Conservation (phyloP, 1,140 invertebrate species). For the Pomacea maculata region DNA sequence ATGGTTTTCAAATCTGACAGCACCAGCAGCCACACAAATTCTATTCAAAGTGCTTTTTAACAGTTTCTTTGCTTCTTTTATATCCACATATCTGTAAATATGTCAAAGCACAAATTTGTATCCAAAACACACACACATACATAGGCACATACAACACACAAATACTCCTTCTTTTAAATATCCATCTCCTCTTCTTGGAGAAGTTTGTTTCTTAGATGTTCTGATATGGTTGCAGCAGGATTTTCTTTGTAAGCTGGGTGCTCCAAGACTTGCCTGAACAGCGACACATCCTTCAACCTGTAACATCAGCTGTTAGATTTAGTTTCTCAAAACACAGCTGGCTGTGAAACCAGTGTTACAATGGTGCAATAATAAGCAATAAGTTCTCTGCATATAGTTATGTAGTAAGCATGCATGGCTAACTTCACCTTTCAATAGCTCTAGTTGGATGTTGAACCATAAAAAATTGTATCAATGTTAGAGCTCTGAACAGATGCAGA, state of each 20-base stretch:
- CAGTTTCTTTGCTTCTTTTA: background rate
- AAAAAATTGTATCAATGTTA: background rate
- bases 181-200: constrained; percentile 40
- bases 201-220: constrained; percentile 50
- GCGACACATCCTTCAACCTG: constrained; percentile 44
- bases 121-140: background rate
- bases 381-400: background rate
- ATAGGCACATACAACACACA: background rate
- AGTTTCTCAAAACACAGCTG: background rate
- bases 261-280: constrained; percentile 48
- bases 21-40: background rate
- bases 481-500: too few relatives aligned
- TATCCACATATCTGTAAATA: background rate
- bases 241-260: constrained; percentile 47
- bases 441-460: background rate
- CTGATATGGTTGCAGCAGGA: constrained; percentile 41
- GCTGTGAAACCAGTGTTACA: too few relatives aligned
- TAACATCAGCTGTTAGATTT: background rate
- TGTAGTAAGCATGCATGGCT: too few relatives aligned
- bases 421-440: too few relatives aligned
- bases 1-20: too few relatives aligned
- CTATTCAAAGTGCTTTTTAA: too few relatives aligned
- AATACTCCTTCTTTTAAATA: background rate
- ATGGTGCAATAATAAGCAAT: background rate
- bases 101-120: background rate